These are phyloP conservation scores for Phrynocephalus vlangalii DNA, from an alignment of 2,797 vertebrate species.

Conservation along the genomic window DNA sequence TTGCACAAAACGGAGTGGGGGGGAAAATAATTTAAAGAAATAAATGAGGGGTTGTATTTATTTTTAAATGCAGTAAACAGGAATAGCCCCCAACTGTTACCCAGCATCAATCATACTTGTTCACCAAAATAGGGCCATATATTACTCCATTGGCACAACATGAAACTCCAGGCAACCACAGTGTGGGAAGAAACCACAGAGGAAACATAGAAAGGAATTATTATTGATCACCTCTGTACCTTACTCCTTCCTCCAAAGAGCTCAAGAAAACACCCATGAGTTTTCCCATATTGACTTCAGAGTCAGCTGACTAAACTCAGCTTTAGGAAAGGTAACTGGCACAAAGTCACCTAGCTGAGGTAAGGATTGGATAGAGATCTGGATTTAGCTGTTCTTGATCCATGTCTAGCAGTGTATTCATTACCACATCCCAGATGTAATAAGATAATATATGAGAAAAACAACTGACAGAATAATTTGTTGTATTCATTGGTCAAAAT, in stretches of 20 bases:
- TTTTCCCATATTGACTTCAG: no score
- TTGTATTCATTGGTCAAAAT: no score
- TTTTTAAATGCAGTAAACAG: background rate
- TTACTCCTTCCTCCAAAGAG: background rate
- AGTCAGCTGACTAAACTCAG: no score
- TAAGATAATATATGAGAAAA: no score
- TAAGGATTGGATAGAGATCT: no score
- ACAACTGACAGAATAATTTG: no score
- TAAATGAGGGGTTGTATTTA: background rate
- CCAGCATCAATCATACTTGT: background rate
- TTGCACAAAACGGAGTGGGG: background rate
- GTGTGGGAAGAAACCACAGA: background rate
- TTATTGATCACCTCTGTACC: background rate
- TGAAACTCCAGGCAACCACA: background rate
- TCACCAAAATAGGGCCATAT: background rate
- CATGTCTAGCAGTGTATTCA: no score
- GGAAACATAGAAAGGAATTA: background rate
- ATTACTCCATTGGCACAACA: background rate
- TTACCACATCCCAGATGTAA: no score
- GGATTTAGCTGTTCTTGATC: no score
- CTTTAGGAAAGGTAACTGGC: no score
- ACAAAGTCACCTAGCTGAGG: no score
- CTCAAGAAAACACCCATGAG: no score
- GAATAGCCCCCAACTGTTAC: background rate
- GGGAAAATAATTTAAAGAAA: background rate